phyloP scores from a whole-genome alignment of 2,797 vertebrate genomes.

The Telmatherina bonti region DNA sequence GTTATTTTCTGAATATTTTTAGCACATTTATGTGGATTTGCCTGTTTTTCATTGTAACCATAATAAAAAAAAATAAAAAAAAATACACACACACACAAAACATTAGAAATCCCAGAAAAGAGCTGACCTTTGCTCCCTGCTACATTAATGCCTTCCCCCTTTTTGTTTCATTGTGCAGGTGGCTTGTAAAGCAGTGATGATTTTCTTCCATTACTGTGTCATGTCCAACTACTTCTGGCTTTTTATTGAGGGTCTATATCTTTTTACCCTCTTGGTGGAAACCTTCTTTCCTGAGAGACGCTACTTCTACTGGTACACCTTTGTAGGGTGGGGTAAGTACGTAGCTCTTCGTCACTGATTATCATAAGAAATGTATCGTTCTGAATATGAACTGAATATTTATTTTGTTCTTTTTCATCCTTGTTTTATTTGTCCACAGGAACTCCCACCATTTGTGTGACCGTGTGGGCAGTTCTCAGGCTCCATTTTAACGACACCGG shows the following conservation, averaged over 20 bases:
- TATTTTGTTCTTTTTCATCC: conserved; percentile 1
- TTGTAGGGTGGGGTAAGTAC: conserved; percentile 95
- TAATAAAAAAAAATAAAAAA: too few relatives aligned
- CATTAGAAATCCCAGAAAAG: neutral
- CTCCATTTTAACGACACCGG: conserved; percentile 92
- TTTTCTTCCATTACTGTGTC: conserved; percentile 99
- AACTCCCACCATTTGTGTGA: conserved; percentile 95
- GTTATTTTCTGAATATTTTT: conserved; percentile 27
- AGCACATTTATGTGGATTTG: too few relatives aligned
- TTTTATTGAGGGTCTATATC: conserved; percentile 97
- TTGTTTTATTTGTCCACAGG: conserved; percentile 75
- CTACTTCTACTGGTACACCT: conserved; percentile 99
- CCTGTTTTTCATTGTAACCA: conserved; percentile 30
- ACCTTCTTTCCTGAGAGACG: conserved; percentile 97
- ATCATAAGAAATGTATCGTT: too few relatives aligned
- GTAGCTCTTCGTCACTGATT: neutral
- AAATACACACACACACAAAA: neutral
- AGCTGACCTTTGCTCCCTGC: neutral
- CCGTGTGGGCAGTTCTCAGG: conserved; percentile 93
- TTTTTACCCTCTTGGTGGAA: conserved; percentile 96
- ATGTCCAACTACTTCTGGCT: conserved; percentile 99
- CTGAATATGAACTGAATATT: too few relatives aligned
- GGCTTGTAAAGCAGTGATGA: conserved; percentile 95
- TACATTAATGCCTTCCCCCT: neutral
- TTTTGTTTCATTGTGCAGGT: conserved; percentile 80